Conservation (phyloP, 2,888 invertebrate genomes). For the Trissonchulus latispiculum region DNA sequence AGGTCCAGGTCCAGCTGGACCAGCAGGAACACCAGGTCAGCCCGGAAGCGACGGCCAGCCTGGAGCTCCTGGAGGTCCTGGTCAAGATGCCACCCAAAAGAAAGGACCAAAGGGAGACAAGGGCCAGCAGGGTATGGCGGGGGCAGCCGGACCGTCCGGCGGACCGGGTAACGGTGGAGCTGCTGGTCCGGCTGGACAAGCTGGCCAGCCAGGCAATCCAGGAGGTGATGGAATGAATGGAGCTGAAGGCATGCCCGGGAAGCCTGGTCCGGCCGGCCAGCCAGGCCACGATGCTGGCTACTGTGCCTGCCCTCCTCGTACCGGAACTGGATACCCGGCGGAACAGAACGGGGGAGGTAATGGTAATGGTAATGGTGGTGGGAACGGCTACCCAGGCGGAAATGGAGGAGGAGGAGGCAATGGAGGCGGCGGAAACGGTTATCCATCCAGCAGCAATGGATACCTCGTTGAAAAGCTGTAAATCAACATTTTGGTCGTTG, state of each 20-base stretch:
- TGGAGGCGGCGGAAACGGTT: too few relatives aligned
- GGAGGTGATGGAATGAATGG: background rate
- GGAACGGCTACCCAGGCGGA: too few relatives aligned
- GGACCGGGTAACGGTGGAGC: background rate
- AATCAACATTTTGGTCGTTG: too few relatives aligned
- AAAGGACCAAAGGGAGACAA: slow-evolving; percentile 34
- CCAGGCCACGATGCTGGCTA: background rate
- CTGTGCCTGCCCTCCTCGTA: background rate
- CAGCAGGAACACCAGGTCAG: slow-evolving; percentile 35
- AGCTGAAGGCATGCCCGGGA: background rate
- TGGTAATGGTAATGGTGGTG: too few relatives aligned
- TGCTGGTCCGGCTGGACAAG: background rate
- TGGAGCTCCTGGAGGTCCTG: slow-evolving; percentile 33
- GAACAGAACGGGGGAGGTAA: too few relatives aligned
- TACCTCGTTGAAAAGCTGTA: too few relatives aligned
- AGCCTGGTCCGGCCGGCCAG: background rate
- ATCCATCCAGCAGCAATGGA: too few relatives aligned
- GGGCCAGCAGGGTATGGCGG: slow-evolving; percentile 33
- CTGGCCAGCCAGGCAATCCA: background rate
- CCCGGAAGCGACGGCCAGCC: slow-evolving; percentile 34
- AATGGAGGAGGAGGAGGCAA: too few relatives aligned
- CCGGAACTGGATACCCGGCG: background rate
- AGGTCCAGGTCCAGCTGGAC: slow-evolving; percentile 23
- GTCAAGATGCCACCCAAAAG: slow-evolving; percentile 32
- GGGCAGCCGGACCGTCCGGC: background rate